Conservation (phyloP, 2,113 vertebrate genomes). For the Dasyurus viverrinus region DNA sequence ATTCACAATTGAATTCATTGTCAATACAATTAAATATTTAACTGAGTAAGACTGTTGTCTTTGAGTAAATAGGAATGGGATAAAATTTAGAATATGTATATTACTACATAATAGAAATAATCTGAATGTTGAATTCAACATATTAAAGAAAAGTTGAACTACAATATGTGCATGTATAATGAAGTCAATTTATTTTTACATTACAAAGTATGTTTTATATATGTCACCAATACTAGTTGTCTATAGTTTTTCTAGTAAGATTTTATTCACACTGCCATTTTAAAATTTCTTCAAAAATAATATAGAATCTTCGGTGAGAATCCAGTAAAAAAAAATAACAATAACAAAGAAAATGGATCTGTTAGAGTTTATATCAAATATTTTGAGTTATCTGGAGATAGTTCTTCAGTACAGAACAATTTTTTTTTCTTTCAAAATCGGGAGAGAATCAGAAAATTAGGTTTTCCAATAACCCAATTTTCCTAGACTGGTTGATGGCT, state of each 20-base stretch:
- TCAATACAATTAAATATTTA: background rate
- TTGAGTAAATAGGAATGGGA: background rate
- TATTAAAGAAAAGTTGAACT: background rate
- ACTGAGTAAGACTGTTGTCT: background rate
- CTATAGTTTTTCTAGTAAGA: background rate
- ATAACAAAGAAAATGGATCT: background rate
- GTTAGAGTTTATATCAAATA: background rate
- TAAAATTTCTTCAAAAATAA: background rate
- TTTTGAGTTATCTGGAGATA: background rate
- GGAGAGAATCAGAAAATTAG: background rate
- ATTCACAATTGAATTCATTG: constrained; percentile 11
- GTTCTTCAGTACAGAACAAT: background rate
- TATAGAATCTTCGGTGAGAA: background rate
- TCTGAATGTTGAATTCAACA: constrained; percentile 26
- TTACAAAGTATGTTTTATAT: background rate
- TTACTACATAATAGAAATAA: constrained; percentile 13
- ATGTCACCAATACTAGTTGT: background rate
- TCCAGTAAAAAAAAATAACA: too few relatives aligned
- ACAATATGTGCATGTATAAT: background rate
- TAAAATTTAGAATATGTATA: constrained; percentile 3
- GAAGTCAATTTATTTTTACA: constrained; percentile 38
- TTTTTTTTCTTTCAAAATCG: background rate
- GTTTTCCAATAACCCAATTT: background rate
- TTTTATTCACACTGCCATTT: background rate
- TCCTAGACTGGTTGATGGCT: background rate